Conservation (phyloP, 2,113 vertebrate genomes). For the Lepus timidus region DNA sequence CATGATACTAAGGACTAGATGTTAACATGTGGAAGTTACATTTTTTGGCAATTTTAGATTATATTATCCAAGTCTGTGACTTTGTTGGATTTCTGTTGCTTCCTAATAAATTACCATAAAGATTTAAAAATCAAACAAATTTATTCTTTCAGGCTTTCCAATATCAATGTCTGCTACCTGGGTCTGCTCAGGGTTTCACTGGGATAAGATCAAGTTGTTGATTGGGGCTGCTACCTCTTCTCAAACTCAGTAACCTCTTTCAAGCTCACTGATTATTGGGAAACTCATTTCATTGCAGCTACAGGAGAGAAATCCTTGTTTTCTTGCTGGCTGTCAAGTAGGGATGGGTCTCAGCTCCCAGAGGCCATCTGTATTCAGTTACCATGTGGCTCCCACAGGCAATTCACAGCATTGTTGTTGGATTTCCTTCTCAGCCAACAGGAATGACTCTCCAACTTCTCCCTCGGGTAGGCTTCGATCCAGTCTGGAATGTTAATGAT, state of each 20-base stretch:
- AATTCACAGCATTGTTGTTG: background rate
- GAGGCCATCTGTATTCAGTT: background rate
- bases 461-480: background rate
- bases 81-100: slow-evolving; percentile 7
- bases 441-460: background rate
- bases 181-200: background rate
- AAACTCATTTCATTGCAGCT: background rate
- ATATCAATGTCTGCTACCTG: background rate
- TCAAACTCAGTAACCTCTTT: background rate
- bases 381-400: background rate
- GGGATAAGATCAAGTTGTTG: background rate
- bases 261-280: background rate
- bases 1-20: background rate
- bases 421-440: background rate
- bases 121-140: background rate
- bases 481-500: background rate
- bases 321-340: background rate
- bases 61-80: background rate
- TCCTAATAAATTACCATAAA: background rate
- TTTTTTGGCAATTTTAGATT: background rate
- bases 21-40: background rate
- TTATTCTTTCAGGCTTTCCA: background rate
- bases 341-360: background rate
- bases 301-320: background rate
- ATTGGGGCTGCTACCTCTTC: background rate